Evolutionary conservation across 2,113 vertebrate species (phyloP).

Genomic region (Sapayoa aenigma): DNA sequence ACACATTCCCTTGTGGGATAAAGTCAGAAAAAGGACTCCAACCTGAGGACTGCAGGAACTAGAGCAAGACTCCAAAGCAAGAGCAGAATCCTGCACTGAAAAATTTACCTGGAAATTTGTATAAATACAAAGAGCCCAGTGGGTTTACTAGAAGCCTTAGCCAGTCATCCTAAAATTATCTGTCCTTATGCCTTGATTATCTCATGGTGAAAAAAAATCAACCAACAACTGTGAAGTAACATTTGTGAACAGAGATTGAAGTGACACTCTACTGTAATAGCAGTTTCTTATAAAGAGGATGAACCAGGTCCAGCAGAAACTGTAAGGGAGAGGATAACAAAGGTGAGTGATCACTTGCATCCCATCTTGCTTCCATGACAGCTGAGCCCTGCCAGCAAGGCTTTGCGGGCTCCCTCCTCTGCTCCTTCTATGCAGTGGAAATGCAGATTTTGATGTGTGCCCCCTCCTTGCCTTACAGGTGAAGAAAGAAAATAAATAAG

Average conservation of each 20-base stretch:
- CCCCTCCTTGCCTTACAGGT: not conserved
- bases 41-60: not conserved
- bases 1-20: not conserved
- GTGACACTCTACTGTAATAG: not conserved
- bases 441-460: not conserved
- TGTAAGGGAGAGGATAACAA: not conserved
- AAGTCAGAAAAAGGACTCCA: not conserved
- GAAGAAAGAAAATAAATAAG: not conserved
- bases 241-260: not conserved
- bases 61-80: not conserved
- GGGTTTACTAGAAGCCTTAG: not conserved
- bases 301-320: not conserved
- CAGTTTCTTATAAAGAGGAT: not conserved
- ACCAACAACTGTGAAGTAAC: not conserved
- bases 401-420: not conserved
- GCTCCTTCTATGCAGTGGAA: not conserved
- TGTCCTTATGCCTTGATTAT: not conserved
- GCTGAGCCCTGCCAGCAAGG: not conserved
- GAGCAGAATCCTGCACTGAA: not conserved
- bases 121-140: not conserved
- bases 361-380: not conserved
- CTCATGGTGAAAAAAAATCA: not conserved
- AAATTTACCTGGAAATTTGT: not conserved
- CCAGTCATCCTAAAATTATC: not conserved
- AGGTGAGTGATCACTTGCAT: not conserved